Base-by-base conservation (phyloP, 2,888 invertebrate species). In the Cecidostiba fungosa region DNA sequence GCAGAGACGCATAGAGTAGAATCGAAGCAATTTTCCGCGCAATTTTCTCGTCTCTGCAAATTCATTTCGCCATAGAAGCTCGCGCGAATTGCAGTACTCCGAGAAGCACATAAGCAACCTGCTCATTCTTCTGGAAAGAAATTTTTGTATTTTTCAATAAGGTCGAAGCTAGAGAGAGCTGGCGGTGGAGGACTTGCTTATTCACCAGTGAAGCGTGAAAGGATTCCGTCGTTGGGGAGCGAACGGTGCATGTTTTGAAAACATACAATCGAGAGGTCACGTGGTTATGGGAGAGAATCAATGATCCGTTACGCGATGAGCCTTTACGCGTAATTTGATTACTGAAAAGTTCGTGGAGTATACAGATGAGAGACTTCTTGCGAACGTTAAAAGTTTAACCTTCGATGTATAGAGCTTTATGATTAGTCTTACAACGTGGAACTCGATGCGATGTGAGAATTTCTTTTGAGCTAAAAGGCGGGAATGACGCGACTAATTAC, bases 91-190 rank as follows among this genome's bases (percentile, higher is more conserved):
- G 66, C 29, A 66, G 66, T 26, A 14, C 10, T 26, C 12, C 2
- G 59, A 4, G 23, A 23, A 16, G 23, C 59, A 19, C 66, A 16
- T 29, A 26, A 59, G 54, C 19, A 59, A 8, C 54, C 8, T n/a
- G 66, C n/a, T 66, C 66, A 26, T 26, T 66, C 66, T 66, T 66
- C 29, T 29, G 66, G 66, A 66, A 66, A 26, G 66, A 66, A 66
- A 66, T 66, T 66, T 66, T 66, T 66, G 66, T 66, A 29, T 29
- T 66, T 66, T 66, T 66, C 66, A 66, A 66, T 66, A 66, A 66
- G 66, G 26, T 23, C 66, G 66, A 66, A 16, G 29, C 29, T 29
- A 29, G 26, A 26, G 23, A 26, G 29, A 66, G 26, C 5, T 14
- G 3, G 12, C 26, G 16, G 3, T 12, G 29, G 16, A 66, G 3